Percentiles rank a stretch among this genome's conserved stretches.
Conservation (phyloP, 2,888 invertebrate species). For the Diaphora mendica region DNA sequence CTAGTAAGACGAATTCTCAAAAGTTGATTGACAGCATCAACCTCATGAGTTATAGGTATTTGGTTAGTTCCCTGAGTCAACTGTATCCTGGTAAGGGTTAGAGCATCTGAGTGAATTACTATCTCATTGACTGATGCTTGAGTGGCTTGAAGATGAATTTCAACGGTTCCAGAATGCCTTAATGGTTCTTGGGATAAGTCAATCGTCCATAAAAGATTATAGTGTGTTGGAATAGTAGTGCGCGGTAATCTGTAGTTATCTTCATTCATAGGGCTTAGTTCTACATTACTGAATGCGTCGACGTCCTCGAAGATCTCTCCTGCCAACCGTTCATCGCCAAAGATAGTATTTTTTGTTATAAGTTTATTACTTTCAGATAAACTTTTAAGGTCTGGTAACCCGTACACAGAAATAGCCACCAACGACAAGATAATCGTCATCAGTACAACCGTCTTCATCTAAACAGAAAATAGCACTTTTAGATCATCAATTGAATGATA, state of each 20-base stretch:
- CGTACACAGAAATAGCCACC: neutral
- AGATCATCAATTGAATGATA: neutral
- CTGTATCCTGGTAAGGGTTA: neutral
- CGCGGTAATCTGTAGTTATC: constrained; percentile 3
- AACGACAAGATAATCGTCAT: neutral
- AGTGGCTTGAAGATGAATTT: constrained; percentile 11
- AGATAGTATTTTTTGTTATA: constrained; percentile 5
- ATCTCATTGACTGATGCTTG: constrained; percentile 15
- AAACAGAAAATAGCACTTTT: neutral
- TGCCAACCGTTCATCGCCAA: constrained; percentile 8
- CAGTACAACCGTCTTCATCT: constrained; percentile 3
- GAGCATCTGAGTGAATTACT: constrained; percentile 11
- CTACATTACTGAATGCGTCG: neutral
- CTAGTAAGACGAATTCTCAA: neutral
- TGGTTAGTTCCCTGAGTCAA: neutral
- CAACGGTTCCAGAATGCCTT: constrained; percentile 15
- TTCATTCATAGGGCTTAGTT: constrained; percentile 4
- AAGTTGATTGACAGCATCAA: neutral
- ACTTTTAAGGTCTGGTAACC: neutral
- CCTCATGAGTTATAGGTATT: neutral
- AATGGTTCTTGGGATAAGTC: neutral
- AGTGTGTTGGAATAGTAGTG: constrained; percentile 10
- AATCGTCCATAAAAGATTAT: neutral
- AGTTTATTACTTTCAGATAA: neutral
- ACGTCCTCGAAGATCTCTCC: constrained; percentile 11